Evolutionary conservation across 2,888 invertebrate species (phyloP), one percentile per base, ranked within the genome.

Genomic region (Campoletis raptor): DNA sequence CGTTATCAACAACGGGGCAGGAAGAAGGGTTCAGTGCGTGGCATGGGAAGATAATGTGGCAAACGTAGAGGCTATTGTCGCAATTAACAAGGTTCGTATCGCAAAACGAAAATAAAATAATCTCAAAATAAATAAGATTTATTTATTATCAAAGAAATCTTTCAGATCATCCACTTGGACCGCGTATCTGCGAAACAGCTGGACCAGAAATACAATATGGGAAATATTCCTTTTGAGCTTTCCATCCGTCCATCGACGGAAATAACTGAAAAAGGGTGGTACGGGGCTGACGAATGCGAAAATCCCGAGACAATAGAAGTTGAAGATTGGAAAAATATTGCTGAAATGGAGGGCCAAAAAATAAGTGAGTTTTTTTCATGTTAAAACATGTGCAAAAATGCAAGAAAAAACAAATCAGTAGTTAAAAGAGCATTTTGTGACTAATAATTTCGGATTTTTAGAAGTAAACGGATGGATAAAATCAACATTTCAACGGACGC

Each of bases 391-490:
- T 69, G 5, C 18, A 36, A 37, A 67, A 37, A 37, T 61, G 37
- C 37, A 67, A 36, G n/a, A 9, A 12, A 61, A 18, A 37, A 36
- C 12, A 37, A 37, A 66, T 37, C n/a, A 37, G 36, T 66, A 37
- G 18, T 66, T 66, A 9, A 66, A 66, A 54, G 18, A 57, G 10
- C 6, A 30, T 12, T 40, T 57, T 74, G 21, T 57, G 21, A 57
- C 9, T 24, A 57, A 21, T 57, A 1, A 57, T 24, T 57, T 21
- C 10, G 10, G 24, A 57, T 57, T 61, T 77, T 36, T 66, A 77
- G 77, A 66, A 77, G 66, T 77, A 48, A 66, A 64, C 48, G 64
- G 66, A 36, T 77, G 77, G 77, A 42, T 77, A 42, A 64, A 77
- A 42, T 64, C 45, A 10, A 64, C 64, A 18, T 77, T 77, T 48